Conservation (phyloP, 2,113 vertebrate genomes). For the Spheniscus mendiculus region DNA sequence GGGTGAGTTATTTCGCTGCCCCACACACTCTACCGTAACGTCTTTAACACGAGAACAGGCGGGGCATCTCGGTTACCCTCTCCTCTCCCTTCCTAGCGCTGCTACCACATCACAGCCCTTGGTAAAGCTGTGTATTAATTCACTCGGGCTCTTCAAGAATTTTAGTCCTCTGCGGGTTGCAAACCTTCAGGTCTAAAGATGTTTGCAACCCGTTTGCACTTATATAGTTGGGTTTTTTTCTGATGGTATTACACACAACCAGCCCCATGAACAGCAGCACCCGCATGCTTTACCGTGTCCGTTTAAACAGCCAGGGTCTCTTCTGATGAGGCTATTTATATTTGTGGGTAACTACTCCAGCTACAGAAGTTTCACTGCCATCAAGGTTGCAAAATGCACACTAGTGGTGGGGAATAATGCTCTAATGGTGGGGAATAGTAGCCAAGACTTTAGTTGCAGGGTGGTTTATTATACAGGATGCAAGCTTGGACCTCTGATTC, state of each 20-base stretch:
- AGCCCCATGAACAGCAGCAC: fast-evolving
- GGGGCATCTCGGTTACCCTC: background rate
- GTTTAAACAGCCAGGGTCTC: background rate
- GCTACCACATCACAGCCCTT: background rate
- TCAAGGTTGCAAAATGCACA: background rate
- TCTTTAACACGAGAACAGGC: background rate
- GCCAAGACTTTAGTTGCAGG: background rate
- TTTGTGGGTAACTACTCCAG: background rate
- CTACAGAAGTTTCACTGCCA: background rate
- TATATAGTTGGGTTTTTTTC: background rate
- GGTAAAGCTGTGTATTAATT: background rate
- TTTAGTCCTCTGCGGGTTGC: background rate
- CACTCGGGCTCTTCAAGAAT: background rate
- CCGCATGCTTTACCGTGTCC: background rate
- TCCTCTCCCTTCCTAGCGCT: background rate
- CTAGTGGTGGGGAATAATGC: background rate
- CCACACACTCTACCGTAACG: fast-evolving
- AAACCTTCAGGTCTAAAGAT: background rate
- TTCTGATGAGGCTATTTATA: background rate
- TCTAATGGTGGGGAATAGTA: background rate
- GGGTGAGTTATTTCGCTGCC: background rate
- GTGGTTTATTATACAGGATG: background rate
- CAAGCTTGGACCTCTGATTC: background rate
- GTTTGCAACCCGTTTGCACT: background rate
- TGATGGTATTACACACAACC: fast-evolving